Percentiles rank a stretch among this genome's conserved stretches.
Evolutionary conservation across 2,113 vertebrate species (phyloP).

Genomic region (Alectura lathami): DNA sequence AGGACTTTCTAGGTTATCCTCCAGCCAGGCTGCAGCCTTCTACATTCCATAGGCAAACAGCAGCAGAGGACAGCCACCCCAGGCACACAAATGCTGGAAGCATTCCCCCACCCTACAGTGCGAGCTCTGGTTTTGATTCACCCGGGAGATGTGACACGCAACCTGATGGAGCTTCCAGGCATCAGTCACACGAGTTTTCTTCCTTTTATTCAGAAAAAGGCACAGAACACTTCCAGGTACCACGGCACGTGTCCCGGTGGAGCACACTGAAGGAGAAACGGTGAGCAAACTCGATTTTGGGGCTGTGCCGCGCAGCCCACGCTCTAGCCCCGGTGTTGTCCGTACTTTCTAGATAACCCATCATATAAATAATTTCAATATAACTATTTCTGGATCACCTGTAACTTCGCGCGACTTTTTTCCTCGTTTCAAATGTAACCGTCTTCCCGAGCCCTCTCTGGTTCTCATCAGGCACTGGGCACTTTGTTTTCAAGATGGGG

Average conservation of each 20-base stretch:
- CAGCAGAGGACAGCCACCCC: background rate
- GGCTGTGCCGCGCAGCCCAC: background rate
- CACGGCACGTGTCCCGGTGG: background rate
- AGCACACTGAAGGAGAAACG: accelerated
- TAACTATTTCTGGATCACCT: background rate
- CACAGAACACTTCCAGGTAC: background rate
- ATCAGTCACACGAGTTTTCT: background rate
- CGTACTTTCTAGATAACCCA: background rate
- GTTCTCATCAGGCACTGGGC: background rate
- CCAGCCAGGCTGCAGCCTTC: background rate
- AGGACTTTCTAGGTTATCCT: background rate
- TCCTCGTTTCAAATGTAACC: background rate
- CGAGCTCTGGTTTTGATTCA: background rate
- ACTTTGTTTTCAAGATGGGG: background rate
- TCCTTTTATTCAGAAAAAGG: background rate
- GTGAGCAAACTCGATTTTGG: background rate
- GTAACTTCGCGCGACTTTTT: background rate
- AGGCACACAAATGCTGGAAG: background rate
- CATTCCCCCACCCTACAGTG: background rate
- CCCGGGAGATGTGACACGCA: background rate
- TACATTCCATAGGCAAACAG: too few relatives aligned
- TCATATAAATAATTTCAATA: background rate
- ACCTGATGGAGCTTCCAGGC: background rate
- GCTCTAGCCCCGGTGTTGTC: background rate
- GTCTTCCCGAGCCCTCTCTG: background rate